phyloP scores from a whole-genome alignment of 2,797 vertebrate species.

The Pseudomugil tenellus region DNA sequence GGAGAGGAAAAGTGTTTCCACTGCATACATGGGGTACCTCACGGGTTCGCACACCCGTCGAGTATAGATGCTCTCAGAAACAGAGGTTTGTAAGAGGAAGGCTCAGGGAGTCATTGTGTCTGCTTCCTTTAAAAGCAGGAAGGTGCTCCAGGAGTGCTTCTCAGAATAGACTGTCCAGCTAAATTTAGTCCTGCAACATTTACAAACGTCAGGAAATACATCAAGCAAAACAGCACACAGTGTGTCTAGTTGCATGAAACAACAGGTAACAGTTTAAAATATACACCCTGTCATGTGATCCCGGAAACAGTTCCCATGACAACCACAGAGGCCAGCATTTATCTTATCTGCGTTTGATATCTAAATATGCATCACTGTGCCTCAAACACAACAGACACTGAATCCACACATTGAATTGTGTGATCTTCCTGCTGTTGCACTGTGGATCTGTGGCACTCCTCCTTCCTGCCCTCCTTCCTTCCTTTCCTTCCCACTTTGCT shows the following conservation, averaged over 20 bases:
- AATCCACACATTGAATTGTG: conserved; percentile 62
- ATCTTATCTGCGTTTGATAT: conserved; percentile 5
- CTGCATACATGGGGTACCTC: conserved; percentile 22
- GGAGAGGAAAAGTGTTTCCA: conserved; percentile 24
- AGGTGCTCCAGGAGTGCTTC: conserved; percentile 76
- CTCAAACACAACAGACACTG: conserved; percentile 56
- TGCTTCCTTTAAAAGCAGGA: conserved; percentile 87
- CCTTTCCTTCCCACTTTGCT: conserved; percentile 50
- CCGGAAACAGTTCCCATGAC: conserved; percentile 4
- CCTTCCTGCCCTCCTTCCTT: conserved; percentile 73
- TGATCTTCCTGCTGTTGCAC: conserved; percentile 70
- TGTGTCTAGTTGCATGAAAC: conserved; percentile 47
- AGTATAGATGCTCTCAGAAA: conserved; percentile 58
- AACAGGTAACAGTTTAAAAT: conserved; percentile 49
- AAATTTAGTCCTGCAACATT: conserved; percentile 83
- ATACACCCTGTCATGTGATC: conserved; percentile 10
- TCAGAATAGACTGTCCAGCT: conserved; percentile 76
- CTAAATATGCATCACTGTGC: conserved; percentile 24
- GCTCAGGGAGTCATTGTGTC: conserved; percentile 84
- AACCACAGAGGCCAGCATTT: conserved; percentile 9
- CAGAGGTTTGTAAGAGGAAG: conserved; percentile 58
- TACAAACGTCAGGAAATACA: conserved; percentile 81
- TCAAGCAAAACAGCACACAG: conserved; percentile 35
- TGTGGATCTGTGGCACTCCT: conserved; percentile 67
- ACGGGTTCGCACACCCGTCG: conserved; percentile 66